phyloP scores from a whole-genome alignment of 2,113 vertebrate species.

The Leptobrachium leishanense region DNA sequence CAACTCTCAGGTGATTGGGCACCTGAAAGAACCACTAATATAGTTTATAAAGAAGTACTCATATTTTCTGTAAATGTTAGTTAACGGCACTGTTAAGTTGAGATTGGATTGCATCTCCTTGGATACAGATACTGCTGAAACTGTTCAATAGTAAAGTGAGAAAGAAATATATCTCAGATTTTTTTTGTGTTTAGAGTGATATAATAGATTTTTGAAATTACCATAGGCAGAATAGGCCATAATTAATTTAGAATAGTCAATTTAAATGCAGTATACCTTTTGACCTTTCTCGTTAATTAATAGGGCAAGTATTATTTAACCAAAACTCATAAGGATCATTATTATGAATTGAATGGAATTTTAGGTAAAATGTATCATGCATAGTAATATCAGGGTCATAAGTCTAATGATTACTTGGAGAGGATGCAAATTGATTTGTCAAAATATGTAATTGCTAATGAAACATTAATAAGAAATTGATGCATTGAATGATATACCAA shows the following conservation, averaged over 20 bases:
- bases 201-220: background rate
- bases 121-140: too few species aligned
- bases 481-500: too few species aligned
- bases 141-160: background rate
- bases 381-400: conserved; percentile 22
- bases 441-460: background rate
- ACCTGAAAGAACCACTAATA: too few species aligned
- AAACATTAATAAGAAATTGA: background rate
- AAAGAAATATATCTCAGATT: background rate
- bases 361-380: conserved; percentile 1
- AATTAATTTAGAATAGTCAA: conserved; percentile 23
- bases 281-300: conserved; percentile 12
- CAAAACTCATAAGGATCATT: conserved; percentile 5
- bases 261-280: conserved; percentile 12
- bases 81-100: too few species aligned
- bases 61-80: too few species aligned
- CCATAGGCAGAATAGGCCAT: conserved; percentile 11
- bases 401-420: background rate
- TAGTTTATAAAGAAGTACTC: too few species aligned
- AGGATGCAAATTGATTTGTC: conserved; percentile 6
- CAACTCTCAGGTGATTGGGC: too few species aligned
- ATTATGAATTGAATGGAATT: conserved; percentile 7
- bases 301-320: conserved; percentile 17
- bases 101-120: too few species aligned
- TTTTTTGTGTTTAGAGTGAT: background rate